A percentile compares a stretch with the other conserved stretches of the same genome.
These are phyloP conservation scores for Danio albolineatus DNA, from an alignment of 2,797 vertebrate genomes.

Conservation along the genomic window DNA sequence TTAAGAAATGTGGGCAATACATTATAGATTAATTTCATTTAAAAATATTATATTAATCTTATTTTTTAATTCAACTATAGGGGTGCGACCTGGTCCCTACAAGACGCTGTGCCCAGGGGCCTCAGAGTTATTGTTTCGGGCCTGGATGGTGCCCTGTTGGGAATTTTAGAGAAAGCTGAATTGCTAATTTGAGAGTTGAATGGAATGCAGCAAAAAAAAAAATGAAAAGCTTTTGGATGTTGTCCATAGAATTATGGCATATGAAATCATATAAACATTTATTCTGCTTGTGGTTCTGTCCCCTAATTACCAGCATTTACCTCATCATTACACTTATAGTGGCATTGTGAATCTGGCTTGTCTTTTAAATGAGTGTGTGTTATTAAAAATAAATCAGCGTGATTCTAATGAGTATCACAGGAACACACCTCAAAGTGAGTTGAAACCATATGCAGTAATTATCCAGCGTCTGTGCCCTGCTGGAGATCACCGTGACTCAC, in stretches of 20 bases:
- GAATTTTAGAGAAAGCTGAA: neutral
- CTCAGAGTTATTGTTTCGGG: too few relatives aligned
- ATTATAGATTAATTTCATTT: too few relatives aligned
- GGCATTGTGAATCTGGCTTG: neutral
- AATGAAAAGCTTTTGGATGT: neutral
- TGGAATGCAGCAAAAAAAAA: neutral
- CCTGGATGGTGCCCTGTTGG: conserved; percentile 1
- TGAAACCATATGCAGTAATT: conserved; percentile 24
- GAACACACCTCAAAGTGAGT: conserved; percentile 31
- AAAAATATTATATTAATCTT: too few relatives aligned
- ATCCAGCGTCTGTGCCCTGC: conserved; percentile 26
- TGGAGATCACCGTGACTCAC: neutral
- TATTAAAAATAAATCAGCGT: conserved; percentile 31
- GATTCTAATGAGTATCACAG: conserved; percentile 38
- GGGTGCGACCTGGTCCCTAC: too few relatives aligned
- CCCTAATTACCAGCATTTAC: neutral
- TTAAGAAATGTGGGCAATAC: too few relatives aligned
- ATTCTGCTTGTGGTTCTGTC: conserved; percentile 1
- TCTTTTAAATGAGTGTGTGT: conserved; percentile 23
- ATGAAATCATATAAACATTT: neutral
- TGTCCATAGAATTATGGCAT: neutral
- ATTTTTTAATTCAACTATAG: too few relatives aligned
- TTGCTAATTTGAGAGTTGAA: neutral
- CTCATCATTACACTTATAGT: conserved; percentile 4
- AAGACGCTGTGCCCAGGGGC: too few relatives aligned